These are phyloP conservation scores for Achatina immaculata DNA, from an alignment of 1,140 invertebrate genomes.

Conservation along the genomic window DNA sequence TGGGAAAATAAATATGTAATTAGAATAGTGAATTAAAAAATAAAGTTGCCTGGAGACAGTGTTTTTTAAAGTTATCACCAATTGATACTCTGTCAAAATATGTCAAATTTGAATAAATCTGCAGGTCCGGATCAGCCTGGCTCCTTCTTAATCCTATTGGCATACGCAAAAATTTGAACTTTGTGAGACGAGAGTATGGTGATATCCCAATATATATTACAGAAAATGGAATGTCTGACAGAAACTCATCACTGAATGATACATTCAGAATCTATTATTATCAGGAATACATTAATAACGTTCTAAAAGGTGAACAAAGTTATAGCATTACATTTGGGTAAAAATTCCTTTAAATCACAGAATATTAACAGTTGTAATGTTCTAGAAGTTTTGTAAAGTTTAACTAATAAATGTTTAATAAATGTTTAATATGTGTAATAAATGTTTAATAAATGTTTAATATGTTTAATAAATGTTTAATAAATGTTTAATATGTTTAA, in stretches of 20 bases:
- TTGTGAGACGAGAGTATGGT: constrained; percentile 76
- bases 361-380: not conserved
- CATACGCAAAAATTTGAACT: constrained; percentile 77
- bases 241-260: constrained; percentile 73
- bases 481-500: too few relatives aligned
- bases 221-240: constrained; percentile 79
- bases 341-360: not conserved
- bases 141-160: constrained; percentile 76
- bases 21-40: too few relatives aligned
- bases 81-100: not conserved
- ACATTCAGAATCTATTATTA: constrained; percentile 74
- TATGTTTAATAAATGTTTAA: too few relatives aligned
- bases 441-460: too few relatives aligned
- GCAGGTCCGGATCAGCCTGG: constrained; percentile 64
- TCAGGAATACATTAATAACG: constrained; percentile 76
- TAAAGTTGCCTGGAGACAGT: not conserved
- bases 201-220: constrained; percentile 78
- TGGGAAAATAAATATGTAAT: too few relatives aligned
- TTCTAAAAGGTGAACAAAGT: constrained; percentile 74
- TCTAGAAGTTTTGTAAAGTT: not conserved
- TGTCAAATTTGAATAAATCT: not conserved
- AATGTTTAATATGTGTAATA: not conserved
- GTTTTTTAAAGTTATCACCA: not conserved
- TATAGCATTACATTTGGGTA: too few relatives aligned
- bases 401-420: not conserved